Base-by-base conservation (phyloP, 2,797 vertebrate genomes). In the Trichosurus vulpecula region DNA sequence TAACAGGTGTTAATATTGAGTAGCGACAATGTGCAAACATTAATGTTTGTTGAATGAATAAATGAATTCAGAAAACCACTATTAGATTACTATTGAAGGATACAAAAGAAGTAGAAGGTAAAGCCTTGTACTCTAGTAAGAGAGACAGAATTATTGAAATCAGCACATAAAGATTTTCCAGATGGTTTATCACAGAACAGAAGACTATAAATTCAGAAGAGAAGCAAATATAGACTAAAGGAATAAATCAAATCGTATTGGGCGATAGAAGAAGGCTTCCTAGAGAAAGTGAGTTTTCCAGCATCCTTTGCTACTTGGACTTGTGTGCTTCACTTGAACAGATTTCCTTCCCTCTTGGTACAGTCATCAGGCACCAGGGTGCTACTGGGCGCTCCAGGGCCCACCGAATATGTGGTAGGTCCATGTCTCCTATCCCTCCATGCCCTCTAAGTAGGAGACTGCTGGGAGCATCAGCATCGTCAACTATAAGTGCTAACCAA, bases 111-210 rank as follows among this genome's bases (percentile, higher is more conserved):
- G 13, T 87, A 81, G 41, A 47, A 81, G 31, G 93, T 52, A 2
- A 92, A 31, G 52, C 53, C 92, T 90, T 96, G 11, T 14, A 90
- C 0, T 90, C 87, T 92, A 94, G n/a, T 41, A 92, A 90, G 91
- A 94, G 94, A 89, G 93, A 93, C n/a, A 55, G 92, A 94, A 90
- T 52, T 55, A 90, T 66, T 95, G 91, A 93, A 92, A 51, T 90
- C 30, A 94, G 25, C 56, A 2, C 93, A 51, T 94, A 92, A 92
- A 35, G 55, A 81, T 95, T 41, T 81, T 25, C n/a, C 74, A 81
- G 41, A 52, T 92, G 31, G 55, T 95, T 96, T 91, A 94, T 87
- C 52, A 92, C 11, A 90, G 27, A 58, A 94, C 66, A 47, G 41
- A 16, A 96, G 95, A 95, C 89, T 52, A 90, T 61, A 96, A 93